phyloP scores from a whole-genome alignment of 2,888 invertebrate species.

The Saturnia pavonia region DNA sequence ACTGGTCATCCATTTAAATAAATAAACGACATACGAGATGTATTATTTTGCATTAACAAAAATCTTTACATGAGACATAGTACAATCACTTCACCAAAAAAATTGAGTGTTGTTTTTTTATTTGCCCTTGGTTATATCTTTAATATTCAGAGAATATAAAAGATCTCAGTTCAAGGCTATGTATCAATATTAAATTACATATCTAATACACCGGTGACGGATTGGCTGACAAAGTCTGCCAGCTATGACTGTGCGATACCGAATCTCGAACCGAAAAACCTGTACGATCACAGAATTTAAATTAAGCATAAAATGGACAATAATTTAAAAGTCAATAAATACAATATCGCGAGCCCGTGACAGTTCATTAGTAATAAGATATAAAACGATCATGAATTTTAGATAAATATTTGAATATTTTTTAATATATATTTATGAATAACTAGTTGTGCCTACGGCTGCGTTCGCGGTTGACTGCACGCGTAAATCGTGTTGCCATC shows the following conservation, averaged over 20 bases:
- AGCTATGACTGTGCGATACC: neutral
- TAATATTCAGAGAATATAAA: neutral
- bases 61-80: too few species aligned
- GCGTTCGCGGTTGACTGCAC: too few species aligned
- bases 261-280: neutral
- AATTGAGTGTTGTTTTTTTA: neutral
- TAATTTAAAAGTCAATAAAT: constrained; percentile 1
- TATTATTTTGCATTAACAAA: too few species aligned
- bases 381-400: neutral
- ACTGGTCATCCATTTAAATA: too few species aligned
- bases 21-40: too few species aligned
- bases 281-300: neutral
- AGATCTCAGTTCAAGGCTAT: neutral
- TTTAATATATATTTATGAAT: neutral
- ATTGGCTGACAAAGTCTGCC: neutral
- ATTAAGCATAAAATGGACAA: neutral
- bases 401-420: constrained; percentile 6
- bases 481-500: too few species aligned
- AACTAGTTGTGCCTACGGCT: too few species aligned
- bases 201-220: neutral
- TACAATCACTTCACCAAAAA: too few species aligned
- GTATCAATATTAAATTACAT: neutral
- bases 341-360: neutral
- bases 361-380: neutral
- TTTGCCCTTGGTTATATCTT: neutral